Base-by-base conservation (phyloP, 2,888 invertebrate genomes). In the Machimus atricapillus region DNA sequence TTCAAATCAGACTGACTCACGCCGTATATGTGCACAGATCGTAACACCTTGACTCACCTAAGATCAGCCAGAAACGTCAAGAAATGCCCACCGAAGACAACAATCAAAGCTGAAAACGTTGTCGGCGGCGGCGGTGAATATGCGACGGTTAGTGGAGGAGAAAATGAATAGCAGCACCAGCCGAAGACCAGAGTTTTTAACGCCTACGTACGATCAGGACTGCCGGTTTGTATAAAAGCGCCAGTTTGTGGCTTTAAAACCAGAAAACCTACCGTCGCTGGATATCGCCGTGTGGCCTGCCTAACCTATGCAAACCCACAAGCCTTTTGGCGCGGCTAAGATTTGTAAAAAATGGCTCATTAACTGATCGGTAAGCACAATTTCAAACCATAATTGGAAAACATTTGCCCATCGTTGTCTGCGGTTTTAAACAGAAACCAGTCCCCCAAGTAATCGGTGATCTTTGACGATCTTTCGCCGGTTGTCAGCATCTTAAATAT, bases 321-420 rank as follows among this genome's bases (percentile, higher is more conserved):
- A 19, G 23, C 23, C 58, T 73, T 46, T 27, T 66, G 37, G 56
- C 82, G 74, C 76, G 56, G 77, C 77, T 56, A 52, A 82, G 66
- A 74, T 82, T 78, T 56, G 58, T 87, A 86, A 87, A 87, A 66
- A 82, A 82, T 76, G 87, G 87, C 86, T 87, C 86, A 87, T 87
- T 87, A 86, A 74, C 34, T 23, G 87, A 87, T 87, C 76, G 81
- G 87, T 76, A 82, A 86, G 56, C 85, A 87, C 79, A 86, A 78
- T 86, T 86, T 56, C 56, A 40, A 52, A 78, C 58, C 86, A 86
- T 86, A 86, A 86, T 86, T 86, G 86, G 77, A 86, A 78, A 77
- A 19, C 85, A 76, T 76, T 85, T 76, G 56, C 81, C 43, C 43
- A 43, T 78, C 78, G 34, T n/a, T 78, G 16, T 78, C 66, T 66